These are phyloP conservation scores for Naja naja DNA, from an alignment of 2,113 vertebrate species.

Conservation along the genomic window DNA sequence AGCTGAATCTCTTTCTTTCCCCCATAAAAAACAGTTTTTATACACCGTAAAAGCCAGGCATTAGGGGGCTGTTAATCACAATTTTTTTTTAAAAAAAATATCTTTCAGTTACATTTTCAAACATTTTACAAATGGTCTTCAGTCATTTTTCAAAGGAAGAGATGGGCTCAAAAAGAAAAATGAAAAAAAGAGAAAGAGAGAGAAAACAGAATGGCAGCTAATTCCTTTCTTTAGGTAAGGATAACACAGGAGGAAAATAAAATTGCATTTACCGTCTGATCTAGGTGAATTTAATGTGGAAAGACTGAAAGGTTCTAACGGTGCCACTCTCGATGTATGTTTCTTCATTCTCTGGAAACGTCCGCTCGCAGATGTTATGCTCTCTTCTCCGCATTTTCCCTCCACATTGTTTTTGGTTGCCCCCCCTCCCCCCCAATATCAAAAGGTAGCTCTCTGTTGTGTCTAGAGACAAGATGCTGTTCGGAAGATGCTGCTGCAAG, in stretches of 20 bases:
- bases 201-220: neutral
- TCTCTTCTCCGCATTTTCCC: constrained; percentile 30
- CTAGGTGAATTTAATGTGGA: constrained; percentile 75
- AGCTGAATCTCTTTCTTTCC: neutral
- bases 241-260: neutral
- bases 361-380: constrained; percentile 29
- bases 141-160: neutral
- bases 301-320: constrained; percentile 75
- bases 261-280: constrained; percentile 70
- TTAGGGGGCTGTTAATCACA: neutral
- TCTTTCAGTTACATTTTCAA: constrained; percentile 8
- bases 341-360: constrained; percentile 79
- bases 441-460: constrained; percentile 31
- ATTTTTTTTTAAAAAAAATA: neutral
- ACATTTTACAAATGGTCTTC: neutral
- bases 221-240: constrained; percentile 1
- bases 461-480: constrained; percentile 38
- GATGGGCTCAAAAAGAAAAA: neutral
- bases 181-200: too few relatives aligned
- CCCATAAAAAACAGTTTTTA: constrained; percentile 16
- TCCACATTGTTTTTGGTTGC: constrained; percentile 38
- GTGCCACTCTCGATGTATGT: constrained; percentile 79
- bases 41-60: neutral
- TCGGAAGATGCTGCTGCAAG: constrained; percentile 59
- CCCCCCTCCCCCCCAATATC: constrained; percentile 20